Base-by-base conservation (phyloP, 2,888 invertebrate genomes). In the Hypercompe scribonia region DNA sequence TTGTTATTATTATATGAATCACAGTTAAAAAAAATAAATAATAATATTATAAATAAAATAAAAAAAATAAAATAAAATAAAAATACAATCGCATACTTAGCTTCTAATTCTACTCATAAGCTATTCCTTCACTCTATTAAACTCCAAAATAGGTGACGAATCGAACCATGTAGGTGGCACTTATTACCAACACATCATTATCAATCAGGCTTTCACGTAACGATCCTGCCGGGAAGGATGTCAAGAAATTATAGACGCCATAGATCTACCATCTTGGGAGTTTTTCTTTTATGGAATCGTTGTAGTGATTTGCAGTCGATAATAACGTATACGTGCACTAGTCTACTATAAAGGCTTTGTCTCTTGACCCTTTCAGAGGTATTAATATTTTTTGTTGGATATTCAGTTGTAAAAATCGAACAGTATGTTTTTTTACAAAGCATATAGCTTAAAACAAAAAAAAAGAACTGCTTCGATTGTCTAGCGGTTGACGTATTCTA, bases 161-260 rank as follows among this genome's bases (percentile, higher is more conserved):
- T 46, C n/a, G 34, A 46, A 33, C 15, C 58, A 28, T 21, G 18
- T 31, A 61, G 7, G 28, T 34, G 70, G 18, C 54, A 46, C 75
- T 68, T 68, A 83, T 83, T 73, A 70, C 21, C 24, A 63, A 7
- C 36, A 0, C 21, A 79, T 66, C 68, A 11, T 21, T n/a, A 78
- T 82, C 68, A 69, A 78, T 79, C 34, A 28, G 1, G 7, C 64
- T 42, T 54, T 18, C 79, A 77, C 70, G 77, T 69, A 77, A 76
- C 68, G 73, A 65, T 46, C 77, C 81, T 79, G 81, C 82, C 78
- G 75, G 71, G 63, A 79, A 69, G 54, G 64, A 73, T 73, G 75
- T 70, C 75, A 83, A 75, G 79, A 81, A 1, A 84, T 82, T 84
- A 78, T 74, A 69, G 68, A 68, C 64, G 15, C 76, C 77, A 71